Evolutionary conservation across 2,113 vertebrate genomes (phyloP), one percentile per base, ranked within the genome.

Genomic region (Cinclus mexicanus): DNA sequence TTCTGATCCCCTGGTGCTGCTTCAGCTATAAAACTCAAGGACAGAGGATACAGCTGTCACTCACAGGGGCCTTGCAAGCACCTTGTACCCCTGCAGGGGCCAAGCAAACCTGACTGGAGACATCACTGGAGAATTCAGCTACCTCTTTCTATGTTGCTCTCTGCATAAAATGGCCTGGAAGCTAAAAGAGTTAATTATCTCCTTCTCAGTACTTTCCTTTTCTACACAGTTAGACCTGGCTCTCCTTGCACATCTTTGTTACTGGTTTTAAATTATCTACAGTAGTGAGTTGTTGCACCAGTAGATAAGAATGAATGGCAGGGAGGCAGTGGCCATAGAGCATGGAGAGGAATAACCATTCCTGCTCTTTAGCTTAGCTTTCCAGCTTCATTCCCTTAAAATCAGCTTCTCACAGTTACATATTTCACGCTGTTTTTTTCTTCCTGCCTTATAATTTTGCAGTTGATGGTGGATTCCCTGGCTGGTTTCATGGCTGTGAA

Each of bases 121-220:
- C 31, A 72, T 25, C 52, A 5, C 57, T 12, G 61, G 64, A 86
- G 80, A 93, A 89, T 93, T 94, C 56, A 61, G 59, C 68, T 59
- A 26, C 88, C 23, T 64, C 67, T 23, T 83, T 47, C 89, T 75
- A 0, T 57, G 91, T 76, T 82, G 57, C 52, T 65, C 20, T 65
- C 89, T 95, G 81, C 84, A 76, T 91, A 96, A 86, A 93, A 76
- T 18, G 49, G 65, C 90, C 93, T 93, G 92, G 60, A 88, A 95
- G 90, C 88, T 31, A 93, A 52, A 96, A 83, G 88, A 96, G 88
- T 96, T 97, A 96, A 96, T 96, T 95, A 94, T 76, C 76, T 96
- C 65, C 61, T 44, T 75, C 56, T 89, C 22, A 3, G 60, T 94
- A 60, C 72, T 93, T 93, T 64, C 57, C 80, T 96, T 94, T 97